Evolutionary conservation across 1,140 invertebrate genomes (phyloP).

Genomic region (Antheraea mylitta): DNA sequence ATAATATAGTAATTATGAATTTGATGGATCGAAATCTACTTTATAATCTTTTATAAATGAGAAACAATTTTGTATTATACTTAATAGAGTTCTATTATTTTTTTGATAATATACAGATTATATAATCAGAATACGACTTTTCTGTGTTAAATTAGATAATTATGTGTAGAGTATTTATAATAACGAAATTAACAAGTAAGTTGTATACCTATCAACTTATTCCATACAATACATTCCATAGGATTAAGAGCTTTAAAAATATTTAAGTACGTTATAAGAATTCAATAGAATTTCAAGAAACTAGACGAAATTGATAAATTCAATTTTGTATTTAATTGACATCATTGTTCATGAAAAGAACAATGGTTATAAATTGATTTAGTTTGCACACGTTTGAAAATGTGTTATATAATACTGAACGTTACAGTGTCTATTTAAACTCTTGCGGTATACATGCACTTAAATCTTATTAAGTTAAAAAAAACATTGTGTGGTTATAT

Average conservation of each 20-base stretch:
- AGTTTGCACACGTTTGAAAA: too few species aligned
- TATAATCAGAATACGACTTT: not conserved
- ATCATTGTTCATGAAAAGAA: too few species aligned
- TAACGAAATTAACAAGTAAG: not conserved
- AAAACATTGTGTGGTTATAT: too few species aligned
- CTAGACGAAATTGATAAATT: too few species aligned
- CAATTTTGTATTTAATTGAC: too few species aligned
- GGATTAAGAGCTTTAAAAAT: not conserved
- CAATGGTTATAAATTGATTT: too few species aligned
- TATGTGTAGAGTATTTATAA: not conserved
- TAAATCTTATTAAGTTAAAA: not conserved
- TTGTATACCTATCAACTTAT: not conserved
- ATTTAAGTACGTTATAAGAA: too few species aligned
- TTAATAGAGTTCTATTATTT: not conserved
- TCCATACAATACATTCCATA: slow-evolving; percentile 2
- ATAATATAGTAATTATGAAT: too few species aligned
- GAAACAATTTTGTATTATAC: too few species aligned
- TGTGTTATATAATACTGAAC: not conserved
- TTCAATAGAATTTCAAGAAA: too few species aligned
- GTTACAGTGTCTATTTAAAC: not conserved
- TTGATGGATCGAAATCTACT: too few species aligned
- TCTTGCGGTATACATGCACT: slow-evolving; percentile 9
- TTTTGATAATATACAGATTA: not conserved
- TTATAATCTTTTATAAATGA: too few species aligned
- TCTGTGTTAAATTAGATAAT: not conserved